A percentile compares a stretch with the other conserved stretches of the same genome.
phyloP scores from a whole-genome alignment of 1,140 invertebrate genomes.

The Galleria mellonella region DNA sequence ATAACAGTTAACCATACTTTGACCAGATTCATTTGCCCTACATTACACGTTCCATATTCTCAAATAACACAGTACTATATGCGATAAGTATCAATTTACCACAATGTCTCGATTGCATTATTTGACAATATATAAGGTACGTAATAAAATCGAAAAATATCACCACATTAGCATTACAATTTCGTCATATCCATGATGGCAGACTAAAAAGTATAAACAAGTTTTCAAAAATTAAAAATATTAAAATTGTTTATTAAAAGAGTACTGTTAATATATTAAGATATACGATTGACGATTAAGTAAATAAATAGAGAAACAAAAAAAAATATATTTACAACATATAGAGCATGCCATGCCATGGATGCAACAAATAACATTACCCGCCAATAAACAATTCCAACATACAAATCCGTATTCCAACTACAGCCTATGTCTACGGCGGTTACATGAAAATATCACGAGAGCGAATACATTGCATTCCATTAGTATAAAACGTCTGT shows the following conservation, averaged over 20 bases:
- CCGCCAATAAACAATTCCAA: slow-evolving; percentile 46
- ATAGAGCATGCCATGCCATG: slow-evolving; percentile 20
- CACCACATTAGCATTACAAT: slow-evolving; percentile 31
- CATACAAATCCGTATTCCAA: slow-evolving; percentile 40
- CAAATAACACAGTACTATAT: slow-evolving; percentile 1
- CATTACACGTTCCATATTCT: slow-evolving; percentile 24
- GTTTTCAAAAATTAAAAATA: slow-evolving; percentile 21
- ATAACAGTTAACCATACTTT: slow-evolving; percentile 45
- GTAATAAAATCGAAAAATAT: slow-evolving; percentile 45
- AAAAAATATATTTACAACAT: slow-evolving; percentile 49
- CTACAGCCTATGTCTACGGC: slow-evolving; percentile 25
- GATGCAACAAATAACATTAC: slow-evolving; percentile 34
- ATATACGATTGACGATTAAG: slow-evolving; percentile 20
- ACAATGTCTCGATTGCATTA: slow-evolving; percentile 1
- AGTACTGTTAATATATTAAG: slow-evolving; percentile 2
- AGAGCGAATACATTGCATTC: slow-evolving; percentile 61
- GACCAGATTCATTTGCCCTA: slow-evolving; percentile 48
- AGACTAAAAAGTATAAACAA: slow-evolving; percentile 12
- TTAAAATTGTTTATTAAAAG: slow-evolving; percentile 18
- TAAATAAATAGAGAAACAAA: slow-evolving; percentile 27
- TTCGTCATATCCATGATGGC: slow-evolving; percentile 39
- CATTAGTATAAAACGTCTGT: slow-evolving; percentile 54
- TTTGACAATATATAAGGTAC: slow-evolving; percentile 21
- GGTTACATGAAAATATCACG: slow-evolving; percentile 67
- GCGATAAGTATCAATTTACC: background rate